Conservation (phyloP, 2,113 vertebrate species). For the Connochaetes taurinus region DNA sequence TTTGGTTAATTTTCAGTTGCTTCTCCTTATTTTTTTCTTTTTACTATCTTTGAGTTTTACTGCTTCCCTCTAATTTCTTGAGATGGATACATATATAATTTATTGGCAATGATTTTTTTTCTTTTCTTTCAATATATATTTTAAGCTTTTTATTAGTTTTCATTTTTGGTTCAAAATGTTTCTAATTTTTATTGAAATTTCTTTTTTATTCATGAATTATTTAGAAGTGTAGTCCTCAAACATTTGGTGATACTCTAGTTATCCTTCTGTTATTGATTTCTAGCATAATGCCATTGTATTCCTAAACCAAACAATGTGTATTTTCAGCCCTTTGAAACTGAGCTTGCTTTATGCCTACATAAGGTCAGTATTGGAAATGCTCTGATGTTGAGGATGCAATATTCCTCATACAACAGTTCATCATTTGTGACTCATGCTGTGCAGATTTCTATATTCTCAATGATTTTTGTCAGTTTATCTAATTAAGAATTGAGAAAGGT, state of each 20-base stretch:
- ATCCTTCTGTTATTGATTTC: background rate
- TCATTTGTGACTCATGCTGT: background rate
- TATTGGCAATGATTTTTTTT: background rate
- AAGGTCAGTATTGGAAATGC: background rate
- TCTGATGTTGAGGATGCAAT: background rate
- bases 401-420: background rate
- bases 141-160: background rate
- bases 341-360: background rate
- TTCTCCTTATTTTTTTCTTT: background rate
- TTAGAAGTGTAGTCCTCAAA: background rate
- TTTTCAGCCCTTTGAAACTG: background rate
- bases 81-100: background rate
- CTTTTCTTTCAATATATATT: background rate
- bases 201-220: background rate
- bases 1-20: background rate
- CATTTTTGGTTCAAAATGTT: background rate
- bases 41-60: background rate
- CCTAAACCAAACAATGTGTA: background rate
- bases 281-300: background rate
- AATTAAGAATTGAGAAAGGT: background rate
- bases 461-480: background rate
- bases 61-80: background rate
- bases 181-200: background rate
- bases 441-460: background rate
- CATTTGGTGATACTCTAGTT: background rate